Conservation (phyloP, 2,113 vertebrate species). For the Clarias macrocephalus region DNA sequence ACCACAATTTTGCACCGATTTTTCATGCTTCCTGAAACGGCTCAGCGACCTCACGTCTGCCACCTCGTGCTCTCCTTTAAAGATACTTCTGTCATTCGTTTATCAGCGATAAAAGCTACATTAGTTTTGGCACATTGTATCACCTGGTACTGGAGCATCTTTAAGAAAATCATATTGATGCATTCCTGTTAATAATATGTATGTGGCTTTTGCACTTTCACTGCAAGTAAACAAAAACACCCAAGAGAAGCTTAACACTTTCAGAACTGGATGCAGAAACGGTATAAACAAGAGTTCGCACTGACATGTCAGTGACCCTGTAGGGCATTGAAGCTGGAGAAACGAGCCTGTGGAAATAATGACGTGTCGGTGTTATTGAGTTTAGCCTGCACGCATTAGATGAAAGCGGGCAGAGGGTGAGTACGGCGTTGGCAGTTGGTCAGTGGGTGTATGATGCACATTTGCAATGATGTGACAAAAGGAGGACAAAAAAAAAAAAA, state of each 20-base stretch:
- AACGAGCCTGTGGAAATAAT: background rate
- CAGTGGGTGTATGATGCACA: constrained; percentile 45
- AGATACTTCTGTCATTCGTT: background rate
- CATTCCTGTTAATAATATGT: background rate
- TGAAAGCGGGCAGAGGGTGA: constrained; percentile 29
- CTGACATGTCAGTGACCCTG: background rate
- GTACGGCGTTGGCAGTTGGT: constrained; percentile 30
- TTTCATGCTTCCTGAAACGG: background rate
- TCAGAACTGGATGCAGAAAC: background rate
- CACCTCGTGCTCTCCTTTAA: background rate
- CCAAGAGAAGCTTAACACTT: background rate
- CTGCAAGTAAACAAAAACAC: background rate
- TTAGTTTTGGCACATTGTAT: background rate
- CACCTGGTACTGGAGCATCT: background rate
- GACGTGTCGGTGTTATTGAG: constrained; percentile 19
- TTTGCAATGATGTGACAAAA: constrained; percentile 51
- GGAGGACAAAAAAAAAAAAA: constrained; percentile 19
- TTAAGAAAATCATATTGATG: too few species aligned
- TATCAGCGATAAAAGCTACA: background rate
- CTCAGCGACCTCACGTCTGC: background rate
- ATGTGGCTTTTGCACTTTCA: background rate
- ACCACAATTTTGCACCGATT: background rate
- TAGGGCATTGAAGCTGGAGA: background rate
- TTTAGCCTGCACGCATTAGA: constrained; percentile 36
- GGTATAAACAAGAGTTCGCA: background rate